A percentile compares a stretch with the other conserved stretches of the same genome.
These are phyloP conservation scores for Colius striatus DNA, from an alignment of 2,113 vertebrate species.

Conservation along the genomic window DNA sequence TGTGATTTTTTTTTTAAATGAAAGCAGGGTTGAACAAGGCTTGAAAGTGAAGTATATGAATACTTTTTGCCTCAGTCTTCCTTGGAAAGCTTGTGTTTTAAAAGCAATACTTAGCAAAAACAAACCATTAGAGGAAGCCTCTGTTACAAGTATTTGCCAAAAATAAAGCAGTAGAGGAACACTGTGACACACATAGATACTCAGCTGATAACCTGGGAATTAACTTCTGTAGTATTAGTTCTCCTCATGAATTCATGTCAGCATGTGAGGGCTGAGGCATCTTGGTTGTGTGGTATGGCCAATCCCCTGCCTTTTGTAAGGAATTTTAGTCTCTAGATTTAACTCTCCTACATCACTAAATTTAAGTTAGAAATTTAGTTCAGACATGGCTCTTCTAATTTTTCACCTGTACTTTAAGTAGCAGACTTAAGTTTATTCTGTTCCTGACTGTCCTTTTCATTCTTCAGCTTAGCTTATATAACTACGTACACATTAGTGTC, in stretches of 20 bases:
- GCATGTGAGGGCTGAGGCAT: neutral
- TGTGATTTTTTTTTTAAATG: neutral
- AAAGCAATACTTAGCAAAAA: neutral
- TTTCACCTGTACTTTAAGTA: neutral
- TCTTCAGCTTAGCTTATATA: neutral
- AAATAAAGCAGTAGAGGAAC: neutral
- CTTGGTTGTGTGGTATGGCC: neutral
- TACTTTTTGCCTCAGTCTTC: neutral
- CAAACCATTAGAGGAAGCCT: neutral
- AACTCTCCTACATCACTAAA: neutral
- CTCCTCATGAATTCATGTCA: neutral
- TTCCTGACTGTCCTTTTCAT: neutral
- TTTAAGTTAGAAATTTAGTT: neutral
- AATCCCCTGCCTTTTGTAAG: neutral
- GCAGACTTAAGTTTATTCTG: neutral
- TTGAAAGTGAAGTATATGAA: neutral
- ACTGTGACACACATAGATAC: neutral
- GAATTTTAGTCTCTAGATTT: neutral
- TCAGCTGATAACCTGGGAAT: neutral
- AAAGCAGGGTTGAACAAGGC: neutral
- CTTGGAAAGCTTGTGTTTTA: neutral
- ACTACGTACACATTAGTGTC: neutral
- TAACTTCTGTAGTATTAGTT: neutral
- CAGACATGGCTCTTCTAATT: neutral
- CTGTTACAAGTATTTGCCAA: neutral